phyloP scores from a whole-genome alignment of 2,113 vertebrate species.

The Boulengeromyrus knoepffleri region DNA sequence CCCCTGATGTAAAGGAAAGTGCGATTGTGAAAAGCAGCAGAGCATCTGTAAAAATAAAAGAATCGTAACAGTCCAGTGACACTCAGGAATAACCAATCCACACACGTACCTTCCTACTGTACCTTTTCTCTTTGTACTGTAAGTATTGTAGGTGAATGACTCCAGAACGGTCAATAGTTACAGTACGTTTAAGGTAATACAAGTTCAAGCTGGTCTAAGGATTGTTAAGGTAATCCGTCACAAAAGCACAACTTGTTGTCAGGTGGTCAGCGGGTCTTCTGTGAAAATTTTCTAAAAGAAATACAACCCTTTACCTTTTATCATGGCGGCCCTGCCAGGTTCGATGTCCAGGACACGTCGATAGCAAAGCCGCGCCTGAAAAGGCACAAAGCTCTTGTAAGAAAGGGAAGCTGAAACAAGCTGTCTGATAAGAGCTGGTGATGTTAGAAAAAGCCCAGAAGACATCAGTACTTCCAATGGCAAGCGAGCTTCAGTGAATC shows the following conservation, averaged over 20 bases:
- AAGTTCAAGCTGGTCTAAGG: not conserved
- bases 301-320: conserved; percentile 50
- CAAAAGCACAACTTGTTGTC: not conserved
- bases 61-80: not conserved
- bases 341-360: conserved; percentile 55
- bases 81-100: conserved; percentile 1
- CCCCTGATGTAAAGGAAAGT: not conserved
- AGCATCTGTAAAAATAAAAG: not conserved
- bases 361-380: conserved; percentile 59
- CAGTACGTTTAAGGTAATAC: not conserved
- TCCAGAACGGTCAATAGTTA: not conserved
- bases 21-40: not conserved
- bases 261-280: not conserved
- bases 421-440: not conserved
- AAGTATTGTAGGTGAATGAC: not conserved
- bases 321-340: conserved; percentile 43
- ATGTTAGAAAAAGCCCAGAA: not conserved
- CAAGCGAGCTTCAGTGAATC: not conserved
- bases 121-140: not conserved
- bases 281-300: not conserved
- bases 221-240: not conserved
- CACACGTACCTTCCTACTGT: not conserved
- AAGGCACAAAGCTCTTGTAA: not conserved
- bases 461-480: not conserved
- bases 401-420: not conserved